Conservation (phyloP, 2,888 invertebrate species). For the Parnassius orleans region DNA sequence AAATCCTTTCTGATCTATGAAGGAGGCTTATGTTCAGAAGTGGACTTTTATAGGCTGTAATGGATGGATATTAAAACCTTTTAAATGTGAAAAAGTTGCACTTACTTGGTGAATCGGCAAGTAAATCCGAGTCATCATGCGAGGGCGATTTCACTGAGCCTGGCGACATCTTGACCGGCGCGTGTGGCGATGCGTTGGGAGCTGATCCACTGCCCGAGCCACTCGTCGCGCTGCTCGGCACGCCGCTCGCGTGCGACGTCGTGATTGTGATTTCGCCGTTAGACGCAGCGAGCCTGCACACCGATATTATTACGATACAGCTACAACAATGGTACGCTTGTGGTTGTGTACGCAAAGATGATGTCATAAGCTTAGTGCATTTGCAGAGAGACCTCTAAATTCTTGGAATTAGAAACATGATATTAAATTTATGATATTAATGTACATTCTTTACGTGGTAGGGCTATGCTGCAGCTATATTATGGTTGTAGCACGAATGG, state of each 20-base stretch:
- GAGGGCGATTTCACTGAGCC: conserved; percentile 83
- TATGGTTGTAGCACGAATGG: too few relatives aligned
- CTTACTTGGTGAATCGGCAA: conserved; percentile 93
- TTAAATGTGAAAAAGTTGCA: conserved; percentile 37
- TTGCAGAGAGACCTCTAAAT: too few relatives aligned
- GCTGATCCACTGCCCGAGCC: conserved; percentile 70
- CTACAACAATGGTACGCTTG: not conserved
- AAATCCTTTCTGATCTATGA: too few relatives aligned
- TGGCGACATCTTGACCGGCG: conserved; percentile 84
- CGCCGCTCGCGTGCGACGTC: conserved; percentile 84
- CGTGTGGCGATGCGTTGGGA: conserved; percentile 73
- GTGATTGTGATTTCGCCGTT: conserved; percentile 93
- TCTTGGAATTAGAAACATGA: too few relatives aligned
- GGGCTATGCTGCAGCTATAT: too few relatives aligned
- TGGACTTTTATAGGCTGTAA: not conserved
- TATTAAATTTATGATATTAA: too few relatives aligned
- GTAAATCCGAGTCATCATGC: conserved; percentile 85
- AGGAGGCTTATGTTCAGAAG: not conserved
- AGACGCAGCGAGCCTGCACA: conserved; percentile 84
- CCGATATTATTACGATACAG: not conserved
- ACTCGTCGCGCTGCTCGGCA: conserved; percentile 62
- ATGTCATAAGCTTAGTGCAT: too few relatives aligned
- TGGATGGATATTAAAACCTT: too few relatives aligned
- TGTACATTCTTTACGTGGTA: too few relatives aligned
- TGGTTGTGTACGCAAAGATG: not conserved